These are phyloP conservation scores for Drosophila paulistorum DNA, from an alignment of 1,140 invertebrate genomes.

Conservation along the genomic window DNA sequence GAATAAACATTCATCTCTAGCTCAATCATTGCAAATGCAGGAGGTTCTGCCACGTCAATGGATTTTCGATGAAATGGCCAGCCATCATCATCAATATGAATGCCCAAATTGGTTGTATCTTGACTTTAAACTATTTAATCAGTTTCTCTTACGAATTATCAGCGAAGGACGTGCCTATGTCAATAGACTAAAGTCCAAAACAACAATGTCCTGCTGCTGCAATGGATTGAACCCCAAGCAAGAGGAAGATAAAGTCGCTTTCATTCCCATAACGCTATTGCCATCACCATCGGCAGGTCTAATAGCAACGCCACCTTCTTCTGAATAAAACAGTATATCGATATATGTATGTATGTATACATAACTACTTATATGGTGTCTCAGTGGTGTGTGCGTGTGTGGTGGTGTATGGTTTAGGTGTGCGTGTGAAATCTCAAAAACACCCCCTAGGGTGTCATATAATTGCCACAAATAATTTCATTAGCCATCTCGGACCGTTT, in stretches of 20 bases:
- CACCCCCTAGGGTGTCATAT: constrained; percentile 61
- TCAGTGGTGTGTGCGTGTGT: constrained; percentile 7
- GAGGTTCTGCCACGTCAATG: constrained; percentile 85
- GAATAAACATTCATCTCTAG: neutral
- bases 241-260: neutral
- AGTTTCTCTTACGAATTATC: constrained; percentile 46
- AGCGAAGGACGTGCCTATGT: constrained; percentile 11
- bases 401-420: neutral
- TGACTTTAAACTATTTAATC: constrained; percentile 39
- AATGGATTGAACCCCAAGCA: constrained; percentile 9
- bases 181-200: constrained; percentile 14
- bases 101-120: constrained; percentile 50
- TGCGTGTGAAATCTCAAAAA: constrained; percentile 36
- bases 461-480: constrained; percentile 77
- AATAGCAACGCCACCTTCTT: neutral
- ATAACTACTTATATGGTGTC: no score
- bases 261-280: neutral
- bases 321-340: neutral
- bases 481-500: constrained; percentile 49
- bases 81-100: constrained; percentile 49
- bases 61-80: constrained; percentile 84
- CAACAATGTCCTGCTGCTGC: constrained; percentile 34
- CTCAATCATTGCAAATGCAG: constrained; percentile 7
- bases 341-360: neutral
- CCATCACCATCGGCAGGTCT: constrained; percentile 1